Percentiles rank a stretch among this genome's conserved stretches.
phyloP scores from a whole-genome alignment of 1,140 invertebrate species.

The Eriosoma lanigerum region DNA sequence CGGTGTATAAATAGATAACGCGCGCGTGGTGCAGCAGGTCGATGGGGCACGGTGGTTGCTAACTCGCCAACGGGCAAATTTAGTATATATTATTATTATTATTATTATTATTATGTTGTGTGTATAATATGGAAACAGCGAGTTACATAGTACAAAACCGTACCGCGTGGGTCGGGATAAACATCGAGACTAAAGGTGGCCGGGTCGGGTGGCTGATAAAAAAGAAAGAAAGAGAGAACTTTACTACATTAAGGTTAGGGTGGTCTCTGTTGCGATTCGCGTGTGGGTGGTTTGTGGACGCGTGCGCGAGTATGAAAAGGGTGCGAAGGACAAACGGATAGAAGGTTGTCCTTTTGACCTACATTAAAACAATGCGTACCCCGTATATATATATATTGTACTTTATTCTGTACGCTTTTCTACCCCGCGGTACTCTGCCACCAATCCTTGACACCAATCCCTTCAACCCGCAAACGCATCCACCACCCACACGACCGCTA shows the following conservation, averaged over 20 bases:
- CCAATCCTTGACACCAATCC: constrained; percentile 26
- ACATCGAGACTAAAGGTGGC: constrained; percentile 19
- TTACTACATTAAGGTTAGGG: constrained; percentile 33
- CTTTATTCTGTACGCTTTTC: no score
- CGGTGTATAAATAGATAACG: no score
- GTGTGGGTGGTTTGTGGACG: background rate
- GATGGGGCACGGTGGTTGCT: no score
- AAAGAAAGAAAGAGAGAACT: background rate
- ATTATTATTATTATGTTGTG: no score
- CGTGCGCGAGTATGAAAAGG: background rate
- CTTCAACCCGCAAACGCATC: no score
- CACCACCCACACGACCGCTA: background rate
- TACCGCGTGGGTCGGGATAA: constrained; percentile 27
- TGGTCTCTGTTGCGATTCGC: constrained; percentile 10
- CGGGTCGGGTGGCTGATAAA: background rate
- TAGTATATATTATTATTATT: no score
- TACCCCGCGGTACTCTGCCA: background rate
- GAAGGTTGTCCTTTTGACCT: constrained; percentile 31
- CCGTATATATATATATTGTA: background rate
- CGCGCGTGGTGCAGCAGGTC: no score
- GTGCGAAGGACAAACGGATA: background rate
- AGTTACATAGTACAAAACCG: no score
- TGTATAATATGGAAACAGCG: no score
- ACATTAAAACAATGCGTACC: constrained; percentile 13
- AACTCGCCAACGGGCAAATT: no score